A percentile compares a stretch with the other conserved stretches of the same genome.
Conservation (phyloP, 1,140 invertebrate species). For the Hestina assimilis region DNA sequence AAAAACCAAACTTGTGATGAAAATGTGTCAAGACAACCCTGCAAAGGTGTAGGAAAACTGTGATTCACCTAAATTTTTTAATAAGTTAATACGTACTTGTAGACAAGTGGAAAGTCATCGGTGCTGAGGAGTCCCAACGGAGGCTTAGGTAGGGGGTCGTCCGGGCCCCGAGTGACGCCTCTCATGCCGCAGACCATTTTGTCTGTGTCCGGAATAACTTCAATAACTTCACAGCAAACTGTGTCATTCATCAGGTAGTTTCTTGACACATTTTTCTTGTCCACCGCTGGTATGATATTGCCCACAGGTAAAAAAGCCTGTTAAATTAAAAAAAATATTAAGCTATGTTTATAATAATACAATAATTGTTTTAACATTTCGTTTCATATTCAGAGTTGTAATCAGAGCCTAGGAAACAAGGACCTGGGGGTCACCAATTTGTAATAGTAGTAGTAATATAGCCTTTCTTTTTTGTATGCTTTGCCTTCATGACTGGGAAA, state of each 20-base stretch:
- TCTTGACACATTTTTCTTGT: constrained; percentile 89
- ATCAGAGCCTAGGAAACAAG: no score
- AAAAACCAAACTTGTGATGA: constrained; percentile 37
- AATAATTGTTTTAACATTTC: background rate
- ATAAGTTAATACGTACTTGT: constrained; percentile 85
- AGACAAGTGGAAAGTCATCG: constrained; percentile 90
- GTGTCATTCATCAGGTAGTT: constrained; percentile 90
- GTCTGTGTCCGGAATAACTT: constrained; percentile 91
- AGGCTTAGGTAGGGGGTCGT: constrained; percentile 83
- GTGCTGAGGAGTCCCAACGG: constrained; percentile 90
- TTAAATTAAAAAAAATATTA: constrained; percentile 39
- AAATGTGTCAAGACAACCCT: constrained; percentile 39
- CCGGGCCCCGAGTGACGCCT: constrained; percentile 82
- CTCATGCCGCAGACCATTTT: constrained; percentile 93
- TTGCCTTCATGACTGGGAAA: no score
- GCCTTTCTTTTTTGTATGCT: no score
- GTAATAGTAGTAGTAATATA: no score
- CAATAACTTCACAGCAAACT: constrained; percentile 92
- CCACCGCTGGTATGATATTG: constrained; percentile 86
- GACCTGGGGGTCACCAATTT: no score
- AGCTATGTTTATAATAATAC: no score
- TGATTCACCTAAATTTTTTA: constrained; percentile 22
- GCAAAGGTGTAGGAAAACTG: constrained; percentile 54
- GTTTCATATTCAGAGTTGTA: no score
- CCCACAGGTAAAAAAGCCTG: constrained; percentile 84